These are phyloP conservation scores for Alethe diademata DNA, from an alignment of 2,113 vertebrate genomes.

Conservation along the genomic window DNA sequence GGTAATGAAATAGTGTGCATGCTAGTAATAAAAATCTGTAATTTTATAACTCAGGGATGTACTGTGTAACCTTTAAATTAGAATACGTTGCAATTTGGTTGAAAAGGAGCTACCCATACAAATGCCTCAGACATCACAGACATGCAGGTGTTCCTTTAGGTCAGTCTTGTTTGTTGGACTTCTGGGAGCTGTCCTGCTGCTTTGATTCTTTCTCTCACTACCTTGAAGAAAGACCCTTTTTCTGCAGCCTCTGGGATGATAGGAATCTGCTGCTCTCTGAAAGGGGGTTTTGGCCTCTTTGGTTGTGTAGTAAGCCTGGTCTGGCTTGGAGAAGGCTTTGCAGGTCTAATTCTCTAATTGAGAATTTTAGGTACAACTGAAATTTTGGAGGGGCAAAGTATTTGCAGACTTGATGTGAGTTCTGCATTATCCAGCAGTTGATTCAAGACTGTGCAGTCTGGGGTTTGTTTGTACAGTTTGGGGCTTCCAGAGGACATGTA, in stretches of 20 bases:
- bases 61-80: background rate
- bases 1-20: background rate
- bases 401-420: fast-evolving
- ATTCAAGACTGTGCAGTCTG: background rate
- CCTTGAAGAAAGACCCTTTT: background rate
- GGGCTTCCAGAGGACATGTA: background rate
- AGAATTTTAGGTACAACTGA: background rate
- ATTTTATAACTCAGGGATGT: background rate
- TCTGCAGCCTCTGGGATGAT: background rate
- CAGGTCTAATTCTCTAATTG: background rate
- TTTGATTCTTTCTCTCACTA: background rate
- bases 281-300: background rate
- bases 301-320: background rate
- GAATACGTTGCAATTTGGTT: background rate
- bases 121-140: background rate
- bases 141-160: background rate
- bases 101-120: background rate
- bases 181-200: background rate
- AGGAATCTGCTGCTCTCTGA: background rate
- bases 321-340: background rate
- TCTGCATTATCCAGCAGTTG: background rate
- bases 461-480: background rate
- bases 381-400: background rate
- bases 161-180: background rate
- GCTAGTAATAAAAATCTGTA: background rate